Percentiles rank a stretch among this genome's conserved stretches.
These are phyloP conservation scores for Passer montanus DNA, from an alignment of 2,113 vertebrate genomes.

Conservation along the genomic window DNA sequence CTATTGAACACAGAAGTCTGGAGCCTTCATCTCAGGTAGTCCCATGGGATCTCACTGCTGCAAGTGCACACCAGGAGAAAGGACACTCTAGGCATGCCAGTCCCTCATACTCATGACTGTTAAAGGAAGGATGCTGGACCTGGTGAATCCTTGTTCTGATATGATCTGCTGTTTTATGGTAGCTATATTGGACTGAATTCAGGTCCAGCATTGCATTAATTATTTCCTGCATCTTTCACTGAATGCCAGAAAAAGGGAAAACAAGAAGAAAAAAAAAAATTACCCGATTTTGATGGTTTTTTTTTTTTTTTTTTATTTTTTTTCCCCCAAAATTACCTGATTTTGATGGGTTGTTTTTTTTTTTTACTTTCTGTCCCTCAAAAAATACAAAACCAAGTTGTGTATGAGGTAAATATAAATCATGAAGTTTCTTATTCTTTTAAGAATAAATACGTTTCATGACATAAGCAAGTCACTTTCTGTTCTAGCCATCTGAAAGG, in stretches of 20 bases:
- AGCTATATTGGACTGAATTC: not conserved
- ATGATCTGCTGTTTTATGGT: not conserved
- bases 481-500: not conserved
- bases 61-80: not conserved
- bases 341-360: not conserved
- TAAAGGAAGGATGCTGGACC: not conserved
- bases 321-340: not conserved
- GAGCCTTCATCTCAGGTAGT: not conserved
- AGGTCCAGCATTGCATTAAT: not conserved
- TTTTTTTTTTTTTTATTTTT: too few species aligned
- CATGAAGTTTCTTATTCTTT: not conserved
- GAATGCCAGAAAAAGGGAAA: not conserved
- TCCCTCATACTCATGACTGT: not conserved
- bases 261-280: not conserved
- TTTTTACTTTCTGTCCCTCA: not conserved
- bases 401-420: not conserved
- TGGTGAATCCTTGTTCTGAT: not conserved
- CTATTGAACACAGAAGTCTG: constrained; percentile 3
- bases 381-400: not conserved
- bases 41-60: not conserved
- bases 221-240: not conserved
- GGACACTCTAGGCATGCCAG: not conserved
- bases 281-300: not conserved
- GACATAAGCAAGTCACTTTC: not conserved
- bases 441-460: not conserved